phyloP scores from a whole-genome alignment of 2,113 vertebrate genomes.

The Thamnaconus septentrionalis region DNA sequence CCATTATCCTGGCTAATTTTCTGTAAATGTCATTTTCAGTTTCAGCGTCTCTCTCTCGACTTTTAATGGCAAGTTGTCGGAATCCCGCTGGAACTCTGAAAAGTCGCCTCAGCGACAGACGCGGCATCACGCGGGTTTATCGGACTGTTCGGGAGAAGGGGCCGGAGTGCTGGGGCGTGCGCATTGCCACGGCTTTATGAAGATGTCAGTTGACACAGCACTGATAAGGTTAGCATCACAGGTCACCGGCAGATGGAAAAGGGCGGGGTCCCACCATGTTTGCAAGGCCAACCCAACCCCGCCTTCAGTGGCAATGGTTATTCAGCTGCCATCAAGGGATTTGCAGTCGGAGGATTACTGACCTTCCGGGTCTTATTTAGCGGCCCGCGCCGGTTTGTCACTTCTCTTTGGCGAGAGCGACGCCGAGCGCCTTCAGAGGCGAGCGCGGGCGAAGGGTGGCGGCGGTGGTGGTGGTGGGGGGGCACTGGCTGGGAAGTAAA shows the following conservation, averaged over 20 bases:
- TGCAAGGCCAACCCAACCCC: slow-evolving; percentile 8
- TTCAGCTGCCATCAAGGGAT: slow-evolving; percentile 65
- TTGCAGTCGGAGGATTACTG: slow-evolving; percentile 62
- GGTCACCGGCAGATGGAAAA: slow-evolving; percentile 53
- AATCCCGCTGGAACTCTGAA: no score
- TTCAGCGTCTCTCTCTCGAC: no score
- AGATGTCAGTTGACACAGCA: slow-evolving; percentile 13
- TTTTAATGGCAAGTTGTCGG: no score
- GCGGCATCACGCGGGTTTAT: no score
- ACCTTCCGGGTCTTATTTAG: slow-evolving; percentile 56
- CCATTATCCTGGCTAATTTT: no score
- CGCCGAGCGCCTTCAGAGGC: no score
- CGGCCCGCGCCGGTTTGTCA: slow-evolving; percentile 41
- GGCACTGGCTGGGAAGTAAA: slow-evolving; percentile 25
- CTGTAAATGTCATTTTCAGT: no score
- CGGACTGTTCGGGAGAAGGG: no score
- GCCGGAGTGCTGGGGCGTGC: no score
- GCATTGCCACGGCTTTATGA: background rate
- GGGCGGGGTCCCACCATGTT: slow-evolving; percentile 37
- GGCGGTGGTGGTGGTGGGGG: no score
- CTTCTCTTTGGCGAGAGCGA: slow-evolving; percentile 31
- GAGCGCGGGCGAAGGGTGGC: no score
- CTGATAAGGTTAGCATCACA: slow-evolving; percentile 47
- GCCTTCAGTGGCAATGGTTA: slow-evolving; percentile 38
- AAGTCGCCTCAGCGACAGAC: no score